Evolutionary conservation across 2,888 invertebrate genomes (phyloP).

Genomic region (Yponomeuta malinellus): DNA sequence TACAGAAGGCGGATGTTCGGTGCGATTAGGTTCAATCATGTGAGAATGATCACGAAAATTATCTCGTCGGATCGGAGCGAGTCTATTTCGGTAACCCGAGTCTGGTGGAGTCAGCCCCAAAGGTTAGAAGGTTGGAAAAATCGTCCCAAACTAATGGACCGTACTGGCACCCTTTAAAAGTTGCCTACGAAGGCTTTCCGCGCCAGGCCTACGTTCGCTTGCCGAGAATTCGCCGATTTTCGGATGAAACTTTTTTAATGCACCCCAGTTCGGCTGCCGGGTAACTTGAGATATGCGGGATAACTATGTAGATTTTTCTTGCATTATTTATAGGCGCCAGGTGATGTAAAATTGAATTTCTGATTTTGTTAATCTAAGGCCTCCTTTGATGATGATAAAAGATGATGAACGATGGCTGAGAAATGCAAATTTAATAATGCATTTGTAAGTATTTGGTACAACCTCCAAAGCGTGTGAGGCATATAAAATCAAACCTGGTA

Average conservation of each 20-base stretch:
- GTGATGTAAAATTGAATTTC: conserved; percentile 1
- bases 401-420: not conserved
- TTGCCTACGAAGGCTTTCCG: conserved; percentile 31
- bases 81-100: conserved; percentile 48
- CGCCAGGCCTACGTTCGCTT: conserved; percentile 7
- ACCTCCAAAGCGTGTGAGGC: too few relatives aligned
- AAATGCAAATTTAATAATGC: too few relatives aligned
- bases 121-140: conserved; percentile 53
- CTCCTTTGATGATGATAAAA: not conserved
- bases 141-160: conserved; percentile 60
- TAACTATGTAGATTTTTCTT: conserved; percentile 2
- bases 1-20: not conserved
- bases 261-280: not conserved
- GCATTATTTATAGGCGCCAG: not conserved
- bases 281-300: not conserved
- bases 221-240: not conserved
- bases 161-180: conserved; percentile 56
- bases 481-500: too few relatives aligned
- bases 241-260: not conserved
- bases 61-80: conserved; percentile 5
- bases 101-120: conserved; percentile 32
- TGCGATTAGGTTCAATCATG: conserved; percentile 8
- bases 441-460: too few relatives aligned
- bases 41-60: conserved; percentile 14
- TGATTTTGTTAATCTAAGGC: not conserved